A percentile compares a stretch with the other conserved stretches of the same genome.
phyloP scores from a whole-genome alignment of 2,797 vertebrate species.

The Adelosebastes latens region DNA sequence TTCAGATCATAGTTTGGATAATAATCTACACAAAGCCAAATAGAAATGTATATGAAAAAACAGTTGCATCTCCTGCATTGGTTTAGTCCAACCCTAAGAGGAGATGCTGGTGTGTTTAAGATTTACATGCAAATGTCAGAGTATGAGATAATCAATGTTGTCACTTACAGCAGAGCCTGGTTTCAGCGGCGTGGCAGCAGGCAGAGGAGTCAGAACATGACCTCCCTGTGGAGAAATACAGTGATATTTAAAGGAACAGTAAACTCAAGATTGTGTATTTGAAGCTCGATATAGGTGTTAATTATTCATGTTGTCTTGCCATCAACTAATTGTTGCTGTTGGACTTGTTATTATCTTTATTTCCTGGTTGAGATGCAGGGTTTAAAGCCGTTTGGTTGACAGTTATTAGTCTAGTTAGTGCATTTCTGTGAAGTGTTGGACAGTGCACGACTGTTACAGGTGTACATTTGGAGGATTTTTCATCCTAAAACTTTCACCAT shows the following conservation, averaged over 20 bases:
- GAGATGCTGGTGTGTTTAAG: not conserved
- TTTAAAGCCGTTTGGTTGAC: too few species aligned
- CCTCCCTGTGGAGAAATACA: constrained; percentile 78
- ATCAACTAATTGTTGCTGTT: too few species aligned
- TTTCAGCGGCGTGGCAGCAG: constrained; percentile 85
- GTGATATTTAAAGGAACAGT: not conserved
- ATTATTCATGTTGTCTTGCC: not conserved
- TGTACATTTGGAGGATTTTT: too few species aligned
- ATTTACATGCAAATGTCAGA: not conserved
- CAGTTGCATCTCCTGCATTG: not conserved
- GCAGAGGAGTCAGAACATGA: constrained; percentile 86
- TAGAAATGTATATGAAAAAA: not conserved
- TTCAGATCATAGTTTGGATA: not conserved
- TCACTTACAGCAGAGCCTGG: constrained; percentile 86
- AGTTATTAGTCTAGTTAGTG: too few species aligned
- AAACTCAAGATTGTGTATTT: not conserved
- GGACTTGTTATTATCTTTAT: too few species aligned
- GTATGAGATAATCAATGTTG: not conserved
- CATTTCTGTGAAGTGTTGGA: too few species aligned
- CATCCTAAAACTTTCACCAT: too few species aligned
- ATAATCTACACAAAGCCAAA: not conserved
- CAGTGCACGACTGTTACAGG: too few species aligned
- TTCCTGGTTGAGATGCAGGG: too few species aligned
- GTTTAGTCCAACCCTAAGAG: not conserved
- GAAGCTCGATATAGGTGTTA: not conserved